phyloP scores from a whole-genome alignment of 2,113 vertebrate species.

The Orycteropus afer region DNA sequence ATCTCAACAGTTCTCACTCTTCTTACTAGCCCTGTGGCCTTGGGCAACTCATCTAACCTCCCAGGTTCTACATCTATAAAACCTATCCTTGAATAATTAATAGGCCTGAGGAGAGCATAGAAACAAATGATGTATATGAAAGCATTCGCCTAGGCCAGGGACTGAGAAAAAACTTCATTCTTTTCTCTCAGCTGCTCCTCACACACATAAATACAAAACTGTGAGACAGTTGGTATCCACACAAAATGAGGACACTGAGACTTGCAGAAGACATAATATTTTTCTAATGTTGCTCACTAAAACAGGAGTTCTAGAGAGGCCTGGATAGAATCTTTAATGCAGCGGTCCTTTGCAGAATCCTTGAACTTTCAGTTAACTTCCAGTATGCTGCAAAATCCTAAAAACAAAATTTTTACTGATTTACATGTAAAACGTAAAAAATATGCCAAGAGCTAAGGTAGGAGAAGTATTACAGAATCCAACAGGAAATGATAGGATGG shows the following conservation, averaged over 20 bases:
- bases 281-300: neutral
- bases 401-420: slow-evolving; percentile 38
- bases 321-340: neutral
- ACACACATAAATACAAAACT: neutral
- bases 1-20: neutral
- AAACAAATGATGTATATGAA: neutral
- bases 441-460: neutral
- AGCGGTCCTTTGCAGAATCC: neutral
- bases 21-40: neutral
- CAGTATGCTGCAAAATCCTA: slow-evolving; percentile 2
- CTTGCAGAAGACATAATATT: neutral
- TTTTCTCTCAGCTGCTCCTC: neutral
- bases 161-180: neutral
- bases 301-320: neutral
- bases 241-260: neutral
- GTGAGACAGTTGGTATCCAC: neutral
- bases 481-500: slow-evolving; percentile 7
- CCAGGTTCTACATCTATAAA: neutral
- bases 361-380: neutral
- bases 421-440: slow-evolving; percentile 52
- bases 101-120: neutral
- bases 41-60: neutral
- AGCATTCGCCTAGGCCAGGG: neutral
- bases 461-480: neutral
- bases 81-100: neutral